A percentile compares a stretch with the other conserved stretches of the same genome.
Conservation (phyloP, 2,888 invertebrate species). For the Lydus trimaculatus region DNA sequence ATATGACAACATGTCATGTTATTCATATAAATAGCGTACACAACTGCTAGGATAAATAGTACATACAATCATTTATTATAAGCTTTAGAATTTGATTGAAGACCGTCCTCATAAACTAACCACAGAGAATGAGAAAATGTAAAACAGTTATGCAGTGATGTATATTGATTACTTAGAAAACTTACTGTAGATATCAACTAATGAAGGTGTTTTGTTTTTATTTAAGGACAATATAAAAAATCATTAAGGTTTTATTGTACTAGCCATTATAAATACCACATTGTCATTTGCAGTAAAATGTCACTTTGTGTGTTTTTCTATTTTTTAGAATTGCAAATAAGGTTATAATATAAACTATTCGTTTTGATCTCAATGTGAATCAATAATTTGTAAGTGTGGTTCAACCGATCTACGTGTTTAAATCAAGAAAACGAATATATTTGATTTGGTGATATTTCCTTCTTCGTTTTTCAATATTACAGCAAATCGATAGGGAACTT, state of each 20-base stretch:
- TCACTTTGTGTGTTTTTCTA: no score
- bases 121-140: slow-evolving; percentile 9
- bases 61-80: slow-evolving; percentile 10
- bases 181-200: slow-evolving; percentile 5
- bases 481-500: neutral
- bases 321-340: no score
- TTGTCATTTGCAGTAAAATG: no score
- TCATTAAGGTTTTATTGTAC: neutral
- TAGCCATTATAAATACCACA: no score
- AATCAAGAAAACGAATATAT: neutral
- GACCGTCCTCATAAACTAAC: slow-evolving; percentile 13
- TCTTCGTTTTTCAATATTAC: neutral
- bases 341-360: no score
- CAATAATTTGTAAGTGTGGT: neutral
- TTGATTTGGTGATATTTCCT: neutral
- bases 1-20: slow-evolving; percentile 7
- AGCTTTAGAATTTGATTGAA: slow-evolving; percentile 15
- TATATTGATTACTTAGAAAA: slow-evolving; percentile 11
- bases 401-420: neutral
- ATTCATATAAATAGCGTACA: slow-evolving; percentile 2
- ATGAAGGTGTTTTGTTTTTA: slow-evolving; percentile 6
- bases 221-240: neutral
- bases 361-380: neutral
- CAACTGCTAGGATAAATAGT: neutral
- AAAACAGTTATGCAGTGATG: neutral